Evolutionary conservation across 2,113 vertebrate genomes (phyloP).

Genomic region (Ptilorrhoa leucosticta): DNA sequence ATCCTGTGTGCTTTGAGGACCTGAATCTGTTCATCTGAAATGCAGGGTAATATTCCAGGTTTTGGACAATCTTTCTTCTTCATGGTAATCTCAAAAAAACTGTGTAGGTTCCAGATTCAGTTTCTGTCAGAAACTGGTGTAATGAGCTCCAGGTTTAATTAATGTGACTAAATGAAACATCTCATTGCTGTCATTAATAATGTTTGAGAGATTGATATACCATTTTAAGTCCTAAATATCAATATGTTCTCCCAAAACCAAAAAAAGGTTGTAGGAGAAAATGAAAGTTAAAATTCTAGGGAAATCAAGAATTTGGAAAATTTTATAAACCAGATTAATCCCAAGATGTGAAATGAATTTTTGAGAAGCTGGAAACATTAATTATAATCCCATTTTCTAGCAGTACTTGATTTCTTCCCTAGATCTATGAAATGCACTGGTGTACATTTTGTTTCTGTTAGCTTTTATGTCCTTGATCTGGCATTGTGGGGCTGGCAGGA

Average conservation of each 20-base stretch:
- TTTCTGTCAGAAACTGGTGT: not conserved
- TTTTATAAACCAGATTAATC: not conserved
- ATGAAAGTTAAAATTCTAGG: not conserved
- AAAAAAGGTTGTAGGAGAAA: not conserved
- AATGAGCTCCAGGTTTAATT: not conserved
- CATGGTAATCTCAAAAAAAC: not conserved
- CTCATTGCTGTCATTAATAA: not conserved
- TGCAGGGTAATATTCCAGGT: not conserved
- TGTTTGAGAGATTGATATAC: not conserved
- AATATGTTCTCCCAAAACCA: not conserved
- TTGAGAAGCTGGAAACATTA: not conserved
- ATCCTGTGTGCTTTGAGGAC: not conserved
- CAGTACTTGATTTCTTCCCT: not conserved
- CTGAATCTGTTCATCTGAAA: not conserved
- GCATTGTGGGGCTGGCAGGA: not conserved
- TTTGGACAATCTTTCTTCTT: not conserved
- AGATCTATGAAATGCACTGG: not conserved
- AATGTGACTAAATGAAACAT: not conserved
- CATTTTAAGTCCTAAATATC: not conserved
- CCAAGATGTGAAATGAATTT: not conserved
- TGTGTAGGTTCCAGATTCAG: accelerated
- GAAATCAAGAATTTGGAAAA: not conserved
- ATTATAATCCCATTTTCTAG: not conserved
- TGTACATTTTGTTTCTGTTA: not conserved
- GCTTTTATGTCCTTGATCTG: not conserved